These are phyloP conservation scores for Noctua fimbriata DNA, from an alignment of 2,888 invertebrate species.

Conservation along the genomic window DNA sequence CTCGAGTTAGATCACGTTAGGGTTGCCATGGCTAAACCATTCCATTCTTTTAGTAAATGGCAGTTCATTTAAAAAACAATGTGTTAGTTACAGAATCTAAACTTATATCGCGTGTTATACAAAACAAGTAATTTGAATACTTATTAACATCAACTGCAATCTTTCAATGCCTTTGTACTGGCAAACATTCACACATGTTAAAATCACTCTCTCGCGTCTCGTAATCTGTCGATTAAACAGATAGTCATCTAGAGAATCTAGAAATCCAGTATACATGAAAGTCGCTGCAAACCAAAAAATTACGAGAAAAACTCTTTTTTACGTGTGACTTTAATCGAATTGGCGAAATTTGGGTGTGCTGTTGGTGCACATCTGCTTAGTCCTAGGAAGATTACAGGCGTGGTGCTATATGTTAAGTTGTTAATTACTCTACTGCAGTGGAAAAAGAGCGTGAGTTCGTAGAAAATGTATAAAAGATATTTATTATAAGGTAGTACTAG, in stretches of 20 bases:
- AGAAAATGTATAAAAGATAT: neutral
- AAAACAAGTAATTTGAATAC: neutral
- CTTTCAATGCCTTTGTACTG: neutral
- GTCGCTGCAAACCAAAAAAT: neutral
- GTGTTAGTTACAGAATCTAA: neutral
- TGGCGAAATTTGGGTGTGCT: neutral
- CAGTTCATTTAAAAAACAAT: neutral
- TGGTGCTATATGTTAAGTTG: neutral
- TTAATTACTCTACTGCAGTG: neutral
- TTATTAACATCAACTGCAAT: neutral
- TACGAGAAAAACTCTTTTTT: neutral
- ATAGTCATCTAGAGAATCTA: neutral
- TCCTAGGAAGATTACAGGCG: neutral
- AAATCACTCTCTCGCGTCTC: neutral
- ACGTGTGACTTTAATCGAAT: too few relatives aligned
- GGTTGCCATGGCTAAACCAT: slow-evolving; percentile 33
- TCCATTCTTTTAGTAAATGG: neutral
- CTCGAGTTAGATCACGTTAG: slow-evolving; percentile 52
- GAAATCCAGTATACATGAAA: neutral
- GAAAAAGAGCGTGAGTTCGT: neutral
- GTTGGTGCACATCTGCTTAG: neutral
- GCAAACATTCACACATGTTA: neutral
- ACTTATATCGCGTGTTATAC: neutral
- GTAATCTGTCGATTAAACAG: neutral
- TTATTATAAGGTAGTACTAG: too few relatives aligned